Evolutionary conservation across 2,888 invertebrate species (phyloP), one percentile per base, ranked within the genome.

Genomic region (Pristionchus fissidentatus): DNA sequence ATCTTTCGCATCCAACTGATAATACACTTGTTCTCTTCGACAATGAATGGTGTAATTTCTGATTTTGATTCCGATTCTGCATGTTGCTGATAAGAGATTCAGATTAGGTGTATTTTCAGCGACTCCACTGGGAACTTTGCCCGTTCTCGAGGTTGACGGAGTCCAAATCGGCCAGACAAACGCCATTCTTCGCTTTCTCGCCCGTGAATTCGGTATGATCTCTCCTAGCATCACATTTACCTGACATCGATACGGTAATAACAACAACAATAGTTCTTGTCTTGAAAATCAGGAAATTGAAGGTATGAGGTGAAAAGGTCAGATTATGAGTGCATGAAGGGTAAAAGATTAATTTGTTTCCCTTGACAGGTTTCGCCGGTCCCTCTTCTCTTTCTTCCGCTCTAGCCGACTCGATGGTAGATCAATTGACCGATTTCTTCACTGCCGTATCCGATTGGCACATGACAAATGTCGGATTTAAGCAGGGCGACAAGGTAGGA

Each of bases 121-220:
- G 2, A 85, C 85, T 57, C 88, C 88, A 29, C 85, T 86, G 22
- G 87, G 87, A 41, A 85, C 87, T 55, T 82, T 88, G 43, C 88
- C 88, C 46, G 86, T 88, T 60, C 81, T 88, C 41, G 83, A 85
- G 52, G 88, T 88, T 7, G 88, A 88, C 55, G 87, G 86, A 32
- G 86, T 86, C 57, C 84, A 82, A 81, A 60, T 88, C 49, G 85
- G 87, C 8, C 87, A 88, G 60, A 86, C 86, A 43, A 84, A 87
- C 0, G 85, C 84, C 19, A 88, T 88, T 38, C 86, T 87, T 49
- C 84, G 87, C 7, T 88, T 85, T 84, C 83, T 88, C 66, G 88
- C 70, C 3, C 38, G 26, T 7, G 70, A 70, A 70, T 70, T 70
- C 19, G 70, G 70, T 70, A 43, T 60, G 32, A 32, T 32, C 29